These are phyloP conservation scores for Andinoacara biseriatus DNA, from an alignment of 2,113 vertebrate genomes.

Conservation along the genomic window DNA sequence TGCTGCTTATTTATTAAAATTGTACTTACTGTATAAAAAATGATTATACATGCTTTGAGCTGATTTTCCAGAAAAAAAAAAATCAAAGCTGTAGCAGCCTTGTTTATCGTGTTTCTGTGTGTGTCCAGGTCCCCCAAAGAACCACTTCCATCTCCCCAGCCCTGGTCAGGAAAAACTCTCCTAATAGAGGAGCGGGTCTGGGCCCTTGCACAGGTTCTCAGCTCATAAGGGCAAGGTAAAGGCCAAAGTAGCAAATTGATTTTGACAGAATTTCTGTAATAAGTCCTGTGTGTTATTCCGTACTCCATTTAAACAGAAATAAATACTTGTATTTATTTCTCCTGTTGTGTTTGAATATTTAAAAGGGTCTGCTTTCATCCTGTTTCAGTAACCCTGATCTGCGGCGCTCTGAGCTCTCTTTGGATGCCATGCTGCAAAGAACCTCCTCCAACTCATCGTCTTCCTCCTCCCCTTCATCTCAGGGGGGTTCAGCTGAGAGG, in stretches of 20 bases:
- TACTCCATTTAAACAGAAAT: background rate
- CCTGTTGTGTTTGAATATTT: background rate
- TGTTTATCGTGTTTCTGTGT: background rate
- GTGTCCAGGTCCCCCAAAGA: conserved; percentile 88
- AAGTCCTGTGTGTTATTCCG: background rate
- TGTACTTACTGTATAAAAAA: background rate
- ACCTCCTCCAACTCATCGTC: conserved; percentile 96
- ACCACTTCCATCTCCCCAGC: conserved; percentile 97
- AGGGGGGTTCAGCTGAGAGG: conserved; percentile 89
- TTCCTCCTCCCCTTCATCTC: conserved; percentile 95
- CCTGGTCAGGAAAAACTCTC: conserved; percentile 93
- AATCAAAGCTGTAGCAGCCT: background rate
- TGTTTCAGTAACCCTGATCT: conserved; percentile 91
- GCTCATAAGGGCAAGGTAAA: conserved; percentile 89
- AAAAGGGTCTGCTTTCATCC: background rate
- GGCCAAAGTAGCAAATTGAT: background rate
- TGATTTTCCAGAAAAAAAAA: background rate
- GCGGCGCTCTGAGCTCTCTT: conserved; percentile 86
- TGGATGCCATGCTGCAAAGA: conserved; percentile 90
- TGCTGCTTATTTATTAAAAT: background rate
- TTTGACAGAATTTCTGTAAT: background rate
- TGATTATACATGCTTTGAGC: background rate
- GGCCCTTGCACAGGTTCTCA: conserved; percentile 87
- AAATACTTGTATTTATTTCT: background rate
- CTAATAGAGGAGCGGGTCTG: conserved; percentile 78